phyloP scores from a whole-genome alignment of 1,140 invertebrate genomes.

The Drosophila ambigua region DNA sequence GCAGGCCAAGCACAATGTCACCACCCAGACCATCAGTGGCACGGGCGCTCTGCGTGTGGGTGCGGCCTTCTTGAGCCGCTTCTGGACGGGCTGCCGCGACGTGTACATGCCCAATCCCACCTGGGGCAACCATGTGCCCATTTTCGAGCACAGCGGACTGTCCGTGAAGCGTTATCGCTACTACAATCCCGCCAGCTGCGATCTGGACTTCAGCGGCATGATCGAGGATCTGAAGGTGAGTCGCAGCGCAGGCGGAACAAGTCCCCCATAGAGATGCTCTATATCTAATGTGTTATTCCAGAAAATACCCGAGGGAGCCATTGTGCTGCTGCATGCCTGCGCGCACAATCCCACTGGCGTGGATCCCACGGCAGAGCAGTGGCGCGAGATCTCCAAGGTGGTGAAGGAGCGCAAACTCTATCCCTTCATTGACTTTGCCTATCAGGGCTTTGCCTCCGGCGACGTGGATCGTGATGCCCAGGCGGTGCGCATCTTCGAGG shows the following conservation, averaged over 20 bases:
- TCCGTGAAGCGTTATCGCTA: conserved; percentile 96
- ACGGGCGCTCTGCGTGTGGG: conserved; percentile 98
- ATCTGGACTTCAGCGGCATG: conserved; percentile 96
- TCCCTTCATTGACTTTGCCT: conserved; percentile 99
- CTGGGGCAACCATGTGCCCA: conserved; percentile 98
- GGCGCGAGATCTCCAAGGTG: conserved; percentile 90
- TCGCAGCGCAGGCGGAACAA: neutral
- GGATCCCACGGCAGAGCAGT: conserved; percentile 96
- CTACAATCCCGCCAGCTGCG: conserved; percentile 97
- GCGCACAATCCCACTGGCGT: conserved; percentile 99
- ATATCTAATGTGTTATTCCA: conserved; percentile 84
- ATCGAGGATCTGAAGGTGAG: conserved; percentile 95
- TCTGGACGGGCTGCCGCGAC: conserved; percentile 93
- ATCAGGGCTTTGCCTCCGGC: conserved; percentile 98
- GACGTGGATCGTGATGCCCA: conserved; percentile 94
- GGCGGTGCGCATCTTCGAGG: conserved; percentile 95
- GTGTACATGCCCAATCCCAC: conserved; percentile 97
- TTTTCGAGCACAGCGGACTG: conserved; percentile 96
- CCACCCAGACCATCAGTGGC: conserved; percentile 95
- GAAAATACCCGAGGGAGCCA: conserved; percentile 96
- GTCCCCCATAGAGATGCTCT: neutral
- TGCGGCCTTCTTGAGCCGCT: conserved; percentile 94
- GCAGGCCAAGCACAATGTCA: conserved; percentile 88
- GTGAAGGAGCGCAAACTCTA: conserved; percentile 94
- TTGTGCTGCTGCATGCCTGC: conserved; percentile 98